Percentiles rank a stretch among this genome's conserved stretches.
Evolutionary conservation across 2,797 vertebrate genomes (phyloP).

Genomic region (Zalophus californianus): DNA sequence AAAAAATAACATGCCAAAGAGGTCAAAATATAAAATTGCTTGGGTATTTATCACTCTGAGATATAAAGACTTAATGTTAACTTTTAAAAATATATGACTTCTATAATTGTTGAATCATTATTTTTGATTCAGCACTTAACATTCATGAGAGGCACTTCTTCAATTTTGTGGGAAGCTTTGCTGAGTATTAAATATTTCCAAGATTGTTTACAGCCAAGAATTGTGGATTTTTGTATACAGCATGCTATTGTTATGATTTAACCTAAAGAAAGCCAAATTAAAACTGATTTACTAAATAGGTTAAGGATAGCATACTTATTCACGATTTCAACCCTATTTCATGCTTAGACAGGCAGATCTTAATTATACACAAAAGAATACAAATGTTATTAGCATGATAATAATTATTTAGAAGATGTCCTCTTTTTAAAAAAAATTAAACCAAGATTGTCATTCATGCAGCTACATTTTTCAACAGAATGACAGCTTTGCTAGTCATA

Average conservation of each 20-base stretch:
- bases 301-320: conserved; percentile 88
- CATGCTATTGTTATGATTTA: conserved; percentile 85
- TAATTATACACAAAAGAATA: conserved; percentile 93
- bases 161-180: conserved; percentile 82
- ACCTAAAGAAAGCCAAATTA: conserved; percentile 89
- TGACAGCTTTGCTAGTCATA: conserved; percentile 88
- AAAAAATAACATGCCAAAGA: conserved; percentile 53
- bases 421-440: conserved; percentile 87
- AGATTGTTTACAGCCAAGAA: conserved; percentile 82
- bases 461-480: conserved; percentile 88
- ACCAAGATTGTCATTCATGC: conserved; percentile 87
- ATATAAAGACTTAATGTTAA: conserved; percentile 84
- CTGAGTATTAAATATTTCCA: conserved; percentile 83
- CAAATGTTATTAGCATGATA: conserved; percentile 93
- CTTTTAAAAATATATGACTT: conserved; percentile 76
- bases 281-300: conserved; percentile 91
- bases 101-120: conserved; percentile 80
- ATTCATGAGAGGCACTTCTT: conserved; percentile 72
- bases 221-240: conserved; percentile 80
- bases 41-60: conserved; percentile 73
- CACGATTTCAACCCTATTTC: conserved; percentile 91
- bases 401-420: conserved; percentile 91
- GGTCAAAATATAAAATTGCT: conserved; percentile 80
- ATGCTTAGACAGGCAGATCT: conserved; percentile 92
- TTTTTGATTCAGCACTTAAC: conserved; percentile 80